Evolutionary conservation across 1,140 invertebrate genomes (phyloP).

Genomic region (Drosophila equinoxialis): DNA sequence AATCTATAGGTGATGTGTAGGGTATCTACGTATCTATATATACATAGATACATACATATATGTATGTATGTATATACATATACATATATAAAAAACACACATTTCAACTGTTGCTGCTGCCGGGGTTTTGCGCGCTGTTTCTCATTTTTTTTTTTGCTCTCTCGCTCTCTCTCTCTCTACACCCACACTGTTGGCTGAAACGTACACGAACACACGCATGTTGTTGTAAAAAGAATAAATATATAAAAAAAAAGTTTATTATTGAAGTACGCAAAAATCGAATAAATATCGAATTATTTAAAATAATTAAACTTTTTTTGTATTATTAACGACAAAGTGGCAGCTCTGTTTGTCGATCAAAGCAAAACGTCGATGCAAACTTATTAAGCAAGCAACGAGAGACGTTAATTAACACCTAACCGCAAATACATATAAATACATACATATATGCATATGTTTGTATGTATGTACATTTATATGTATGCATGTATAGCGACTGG

Average conservation of each 20-base stretch:
- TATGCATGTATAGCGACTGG: conserved; percentile 27
- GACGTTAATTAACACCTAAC: conserved; percentile 71
- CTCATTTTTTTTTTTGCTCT: conserved; percentile 21
- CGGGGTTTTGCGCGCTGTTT: conserved; percentile 45
- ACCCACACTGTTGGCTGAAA: conserved; percentile 21
- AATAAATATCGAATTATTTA: not conserved
- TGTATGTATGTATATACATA: not conserved
- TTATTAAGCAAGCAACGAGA: conserved; percentile 50
- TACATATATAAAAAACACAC: conserved; percentile 51
- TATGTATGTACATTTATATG: conserved; percentile 8
- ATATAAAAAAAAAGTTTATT: not conserved
- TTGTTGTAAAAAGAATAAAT: too few species aligned
- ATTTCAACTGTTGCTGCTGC: conserved; percentile 68
- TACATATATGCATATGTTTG: conserved; percentile 5
- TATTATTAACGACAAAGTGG: conserved; percentile 46
- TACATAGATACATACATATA: not conserved
- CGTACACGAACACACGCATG: conserved; percentile 26
- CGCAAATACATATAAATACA: conserved; percentile 47
- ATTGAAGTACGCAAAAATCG: not conserved
- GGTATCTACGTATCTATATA: not conserved
- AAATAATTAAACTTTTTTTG: not conserved
- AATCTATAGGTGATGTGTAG: not conserved
- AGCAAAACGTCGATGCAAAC: conserved; percentile 23
- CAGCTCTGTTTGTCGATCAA: conserved; percentile 52
- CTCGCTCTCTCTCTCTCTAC: conserved; percentile 19